phyloP scores from a whole-genome alignment of 2,888 invertebrate species.

The Unio pictorum region DNA sequence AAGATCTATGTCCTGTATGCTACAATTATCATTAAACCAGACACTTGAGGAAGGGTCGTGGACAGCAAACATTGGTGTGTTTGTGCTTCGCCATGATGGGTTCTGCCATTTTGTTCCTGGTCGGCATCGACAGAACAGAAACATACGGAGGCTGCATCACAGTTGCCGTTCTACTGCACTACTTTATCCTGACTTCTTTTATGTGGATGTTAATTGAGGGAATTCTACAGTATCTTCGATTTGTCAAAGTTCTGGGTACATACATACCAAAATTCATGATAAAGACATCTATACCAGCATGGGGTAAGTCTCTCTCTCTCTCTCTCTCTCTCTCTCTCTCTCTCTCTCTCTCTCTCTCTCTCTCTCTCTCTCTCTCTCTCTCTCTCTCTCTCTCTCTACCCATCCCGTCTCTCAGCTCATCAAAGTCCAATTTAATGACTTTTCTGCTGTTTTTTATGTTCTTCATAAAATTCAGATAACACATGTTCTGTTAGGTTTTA shows the following conservation, averaged over 20 bases:
- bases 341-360: too few relatives aligned
- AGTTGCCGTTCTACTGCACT: slow-evolving; percentile 78
- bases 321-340: too few relatives aligned
- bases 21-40: slow-evolving; percentile 25
- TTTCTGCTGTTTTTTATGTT: too few relatives aligned
- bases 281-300: slow-evolving; percentile 78
- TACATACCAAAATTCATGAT: slow-evolving; percentile 76
- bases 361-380: too few relatives aligned
- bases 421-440: too few relatives aligned
- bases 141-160: slow-evolving; percentile 74
- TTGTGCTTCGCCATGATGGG: slow-evolving; percentile 78
- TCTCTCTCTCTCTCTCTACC: too few relatives aligned
- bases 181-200: slow-evolving; percentile 74
- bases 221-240: slow-evolving; percentile 79
- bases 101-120: slow-evolving; percentile 74
- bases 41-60: slow-evolving; percentile 77
- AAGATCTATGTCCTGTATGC: too few relatives aligned
- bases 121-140: slow-evolving; percentile 61
- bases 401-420: too few relatives aligned
- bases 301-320: slow-evolving; percentile 72
- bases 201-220: slow-evolving; percentile 83
- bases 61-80: slow-evolving; percentile 80
- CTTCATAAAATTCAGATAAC: too few relatives aligned
- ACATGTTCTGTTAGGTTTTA: too few relatives aligned
- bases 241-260: slow-evolving; percentile 79